Base-by-base conservation (phyloP, 2,797 vertebrate genomes). In the Myiotriccus ornatus region DNA sequence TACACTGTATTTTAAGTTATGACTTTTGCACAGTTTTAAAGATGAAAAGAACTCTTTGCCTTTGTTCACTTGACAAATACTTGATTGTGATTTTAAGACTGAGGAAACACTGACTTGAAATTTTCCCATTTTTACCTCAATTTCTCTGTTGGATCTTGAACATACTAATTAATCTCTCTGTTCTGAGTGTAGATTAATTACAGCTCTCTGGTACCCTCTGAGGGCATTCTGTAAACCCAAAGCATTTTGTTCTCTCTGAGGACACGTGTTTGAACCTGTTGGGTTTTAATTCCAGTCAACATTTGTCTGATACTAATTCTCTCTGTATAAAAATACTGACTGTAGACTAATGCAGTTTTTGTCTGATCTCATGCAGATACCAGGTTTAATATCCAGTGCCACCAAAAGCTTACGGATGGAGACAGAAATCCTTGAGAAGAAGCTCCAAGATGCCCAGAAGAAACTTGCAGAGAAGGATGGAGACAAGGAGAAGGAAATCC, bases 401-500 rank as follows among this genome's bases (percentile, higher is more conserved):
- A 97, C 97, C 46, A 97, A 77, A 55, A 97, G 96, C 53, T 94
- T 98, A 23, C 97, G 95, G 62, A 93, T 94, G 87, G 96, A 98
- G 96, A 85, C 97, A 3, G 91, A 93, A 32, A 49, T 84, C 39
- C 97, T 98, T 84, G 96, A 98, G 79, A 97, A 96, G 82, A 97
- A 96, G 49, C 96, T 98, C 57, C 87, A 28, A 9, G 97, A 98
- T 65, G 93, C 97, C 44, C 95, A 93, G 18, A 16, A 34, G 41
- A 96, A 73, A 43, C 94, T 98, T 41, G 84, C 95, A 35, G 92
- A 98, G 97, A 97, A 98, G 89, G 94, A 98, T 32, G 87, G 84
- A n/a, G 95, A 97, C 37, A 98, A 96, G 81, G 97, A 98, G 19
- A 94, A 97, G 68, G 98, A 98, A 96, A 93, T 97, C 24, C 94